phyloP scores from a whole-genome alignment of 1,140 invertebrate species.

The Papilio helenus region DNA sequence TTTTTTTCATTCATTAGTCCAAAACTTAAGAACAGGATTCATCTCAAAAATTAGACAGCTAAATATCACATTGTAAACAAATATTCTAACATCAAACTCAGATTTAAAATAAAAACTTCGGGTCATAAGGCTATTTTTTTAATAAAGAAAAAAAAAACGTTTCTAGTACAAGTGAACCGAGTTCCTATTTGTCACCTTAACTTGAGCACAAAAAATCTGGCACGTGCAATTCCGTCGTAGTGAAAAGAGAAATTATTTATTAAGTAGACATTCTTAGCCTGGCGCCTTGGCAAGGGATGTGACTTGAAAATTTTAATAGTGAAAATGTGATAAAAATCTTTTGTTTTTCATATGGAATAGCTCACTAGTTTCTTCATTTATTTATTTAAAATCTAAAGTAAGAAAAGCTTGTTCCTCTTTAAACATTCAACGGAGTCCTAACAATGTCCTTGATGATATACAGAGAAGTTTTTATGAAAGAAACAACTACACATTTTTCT shows the following conservation, averaged over 20 bases:
- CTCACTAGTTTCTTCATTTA: background rate
- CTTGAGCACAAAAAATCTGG: slow-evolving; percentile 20
- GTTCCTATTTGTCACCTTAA: slow-evolving; percentile 12
- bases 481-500: background rate
- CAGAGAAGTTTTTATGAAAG: background rate
- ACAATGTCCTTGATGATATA: slow-evolving; percentile 4
- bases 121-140: background rate
- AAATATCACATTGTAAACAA: too few relatives aligned
- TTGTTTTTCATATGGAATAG: background rate
- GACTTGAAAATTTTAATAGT: background rate
- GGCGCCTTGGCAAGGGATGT: background rate
- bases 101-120: too few relatives aligned
- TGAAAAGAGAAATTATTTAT: slow-evolving; percentile 21
- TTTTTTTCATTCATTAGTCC: too few relatives aligned
- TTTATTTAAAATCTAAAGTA: background rate
- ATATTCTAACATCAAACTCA: too few relatives aligned
- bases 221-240: slow-evolving; percentile 10
- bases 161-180: background rate
- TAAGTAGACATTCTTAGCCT: slow-evolving; percentile 9
- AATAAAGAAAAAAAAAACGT: background rate
- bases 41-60: too few relatives aligned
- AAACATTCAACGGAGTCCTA: background rate
- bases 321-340: background rate
- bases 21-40: too few relatives aligned
- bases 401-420: background rate